A percentile compares a stretch with the other conserved stretches of the same genome.
These are phyloP conservation scores for Ornithoptera priamus DNA, from an alignment of 2,888 invertebrate genomes.

Conservation along the genomic window DNA sequence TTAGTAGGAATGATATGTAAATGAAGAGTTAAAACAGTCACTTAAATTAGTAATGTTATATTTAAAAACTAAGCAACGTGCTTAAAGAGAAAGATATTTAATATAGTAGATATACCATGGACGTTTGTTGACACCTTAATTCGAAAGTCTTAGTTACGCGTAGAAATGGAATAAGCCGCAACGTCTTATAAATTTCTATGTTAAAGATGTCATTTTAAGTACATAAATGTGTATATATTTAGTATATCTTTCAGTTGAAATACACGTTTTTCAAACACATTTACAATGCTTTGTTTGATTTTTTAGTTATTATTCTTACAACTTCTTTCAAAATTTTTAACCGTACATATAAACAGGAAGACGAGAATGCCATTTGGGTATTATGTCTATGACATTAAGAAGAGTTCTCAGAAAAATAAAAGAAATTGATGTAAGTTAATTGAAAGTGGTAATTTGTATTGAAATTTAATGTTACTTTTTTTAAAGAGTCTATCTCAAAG, in stretches of 20 bases:
- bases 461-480: no score
- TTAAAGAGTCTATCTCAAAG: no score
- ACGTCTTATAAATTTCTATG: not conserved
- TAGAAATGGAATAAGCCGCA: conserved; percentile 17
- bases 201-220: not conserved
- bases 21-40: no score
- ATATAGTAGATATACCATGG: conserved; percentile 4
- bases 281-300: not conserved
- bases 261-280: not conserved
- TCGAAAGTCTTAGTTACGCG: conserved; percentile 3
- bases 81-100: not conserved
- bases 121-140: conserved; percentile 19
- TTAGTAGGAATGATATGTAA: no score
- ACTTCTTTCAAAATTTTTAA: no score
- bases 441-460: no score
- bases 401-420: no score
- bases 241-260: not conserved
- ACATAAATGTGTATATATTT: not conserved
- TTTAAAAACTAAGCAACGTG: not conserved
- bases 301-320: not conserved
- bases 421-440: no score
- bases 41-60: no score
- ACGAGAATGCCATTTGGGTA: no score
- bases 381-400: no score
- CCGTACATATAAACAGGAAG: no score